Conservation (phyloP, 2,797 vertebrate genomes). For the Spheniscus humboldti region DNA sequence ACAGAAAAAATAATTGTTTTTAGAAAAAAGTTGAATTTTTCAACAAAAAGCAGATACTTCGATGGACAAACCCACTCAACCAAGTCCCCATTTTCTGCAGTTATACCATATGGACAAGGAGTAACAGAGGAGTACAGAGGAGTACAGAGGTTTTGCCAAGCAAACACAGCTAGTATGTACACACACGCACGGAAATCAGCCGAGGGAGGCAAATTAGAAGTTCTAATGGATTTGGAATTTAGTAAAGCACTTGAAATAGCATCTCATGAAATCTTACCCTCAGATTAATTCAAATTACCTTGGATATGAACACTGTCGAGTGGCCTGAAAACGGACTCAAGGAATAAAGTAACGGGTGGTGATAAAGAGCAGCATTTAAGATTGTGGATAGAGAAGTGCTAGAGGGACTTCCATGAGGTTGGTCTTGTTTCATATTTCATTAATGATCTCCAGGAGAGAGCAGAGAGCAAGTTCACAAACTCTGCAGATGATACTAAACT, state of each 20-base stretch:
- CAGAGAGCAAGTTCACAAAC: neutral
- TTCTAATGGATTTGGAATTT: constrained; percentile 67
- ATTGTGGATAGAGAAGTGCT: constrained; percentile 29
- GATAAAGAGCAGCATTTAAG: constrained; percentile 47
- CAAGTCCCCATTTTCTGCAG: neutral
- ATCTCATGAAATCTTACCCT: constrained; percentile 59
- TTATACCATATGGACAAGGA: neutral
- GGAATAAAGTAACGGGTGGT: constrained; percentile 38
- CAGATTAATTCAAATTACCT: constrained; percentile 62
- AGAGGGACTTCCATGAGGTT: neutral
- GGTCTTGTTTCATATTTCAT: constrained; percentile 51
- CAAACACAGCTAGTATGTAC: neutral
- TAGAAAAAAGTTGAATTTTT: neutral
- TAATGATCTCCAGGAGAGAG: constrained; percentile 26
- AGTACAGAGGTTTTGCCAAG: neutral
- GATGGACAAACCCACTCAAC: neutral
- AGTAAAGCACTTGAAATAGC: constrained; percentile 62
- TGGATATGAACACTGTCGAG: constrained; percentile 40
- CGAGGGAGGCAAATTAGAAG: constrained; percentile 44
- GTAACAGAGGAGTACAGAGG: neutral
- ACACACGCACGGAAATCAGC: neutral
- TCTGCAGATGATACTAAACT: neutral
- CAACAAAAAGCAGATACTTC: neutral
- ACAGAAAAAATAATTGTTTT: neutral
- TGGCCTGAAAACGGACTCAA: constrained; percentile 51